A percentile compares a stretch with the other conserved stretches of the same genome.
These are phyloP conservation scores for Rissa tridactyla DNA, from an alignment of 2,113 vertebrate species.

Conservation along the genomic window DNA sequence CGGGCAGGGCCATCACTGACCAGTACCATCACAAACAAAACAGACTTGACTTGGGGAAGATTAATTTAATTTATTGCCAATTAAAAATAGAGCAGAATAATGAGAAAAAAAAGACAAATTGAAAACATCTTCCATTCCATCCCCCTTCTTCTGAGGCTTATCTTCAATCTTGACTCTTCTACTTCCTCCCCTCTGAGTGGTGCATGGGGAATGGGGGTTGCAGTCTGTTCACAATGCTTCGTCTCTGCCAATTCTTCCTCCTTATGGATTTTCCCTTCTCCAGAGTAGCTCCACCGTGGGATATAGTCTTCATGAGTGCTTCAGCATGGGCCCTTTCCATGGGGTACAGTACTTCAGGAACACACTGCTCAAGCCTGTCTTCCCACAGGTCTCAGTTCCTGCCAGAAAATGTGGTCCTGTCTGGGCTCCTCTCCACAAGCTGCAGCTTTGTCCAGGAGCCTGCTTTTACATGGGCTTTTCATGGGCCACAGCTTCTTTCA, in stretches of 20 bases:
- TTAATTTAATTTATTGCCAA: background rate
- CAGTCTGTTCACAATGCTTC: background rate
- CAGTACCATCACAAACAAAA: background rate
- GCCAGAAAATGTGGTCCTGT: background rate
- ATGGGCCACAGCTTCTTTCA: background rate
- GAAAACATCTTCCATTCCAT: rapidly evolving
- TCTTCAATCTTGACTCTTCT: background rate
- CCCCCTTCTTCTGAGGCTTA: background rate
- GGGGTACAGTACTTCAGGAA: background rate
- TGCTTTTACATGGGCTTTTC: background rate
- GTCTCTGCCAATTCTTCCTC: background rate
- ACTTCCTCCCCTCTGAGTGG: background rate
- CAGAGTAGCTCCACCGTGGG: rapidly evolving
- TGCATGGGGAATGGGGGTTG: background rate
- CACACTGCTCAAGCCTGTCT: background rate
- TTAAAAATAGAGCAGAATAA: background rate
- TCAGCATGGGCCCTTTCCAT: background rate
- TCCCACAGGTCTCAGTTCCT: background rate
- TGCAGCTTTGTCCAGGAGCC: background rate
- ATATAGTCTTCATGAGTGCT: background rate
- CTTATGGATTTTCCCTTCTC: background rate
- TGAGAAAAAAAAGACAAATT: background rate
- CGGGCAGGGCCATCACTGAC: background rate
- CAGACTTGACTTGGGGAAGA: background rate
- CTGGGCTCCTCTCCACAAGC: background rate